phyloP scores from a whole-genome alignment of 1,140 invertebrate species.

The Pectinophora gossypiella region DNA sequence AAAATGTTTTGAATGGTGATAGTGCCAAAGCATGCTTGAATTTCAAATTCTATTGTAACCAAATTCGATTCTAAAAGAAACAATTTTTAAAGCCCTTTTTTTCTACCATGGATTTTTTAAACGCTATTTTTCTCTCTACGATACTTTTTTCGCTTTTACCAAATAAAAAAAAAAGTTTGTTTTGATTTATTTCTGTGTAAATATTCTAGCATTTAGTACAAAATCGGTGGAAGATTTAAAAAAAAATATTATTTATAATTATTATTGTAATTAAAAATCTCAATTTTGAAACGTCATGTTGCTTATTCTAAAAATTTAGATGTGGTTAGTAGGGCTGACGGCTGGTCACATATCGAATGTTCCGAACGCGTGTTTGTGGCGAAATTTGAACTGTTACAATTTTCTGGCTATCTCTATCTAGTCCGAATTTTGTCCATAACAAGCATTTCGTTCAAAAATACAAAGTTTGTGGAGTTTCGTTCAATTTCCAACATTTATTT shows the following conservation, averaged over 20 bases:
- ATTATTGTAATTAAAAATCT: slow-evolving; percentile 15
- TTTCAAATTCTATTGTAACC: slow-evolving; percentile 6
- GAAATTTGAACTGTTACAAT: too few species aligned
- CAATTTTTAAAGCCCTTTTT: slow-evolving; percentile 5
- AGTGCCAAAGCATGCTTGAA: slow-evolving; percentile 58
- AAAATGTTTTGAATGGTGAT: slow-evolving; percentile 37
- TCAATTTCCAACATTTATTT: too few species aligned
- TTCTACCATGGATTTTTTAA: slow-evolving; percentile 1
- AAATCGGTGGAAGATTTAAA: slow-evolving; percentile 63
- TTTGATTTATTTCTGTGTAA: slow-evolving; percentile 48
- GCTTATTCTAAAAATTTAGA: not conserved
- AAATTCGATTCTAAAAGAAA: not conserved
- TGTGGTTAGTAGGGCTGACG: slow-evolving; percentile 13
- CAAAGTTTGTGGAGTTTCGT: too few species aligned
- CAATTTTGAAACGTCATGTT: slow-evolving; percentile 8
- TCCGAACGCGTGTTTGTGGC: too few species aligned
- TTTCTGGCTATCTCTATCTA: too few species aligned
- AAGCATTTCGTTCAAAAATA: too few species aligned
- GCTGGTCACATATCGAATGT: slow-evolving; percentile 2
- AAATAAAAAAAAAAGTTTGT: slow-evolving; percentile 47
- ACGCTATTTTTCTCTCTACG: slow-evolving; percentile 20
- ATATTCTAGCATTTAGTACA: slow-evolving; percentile 67
- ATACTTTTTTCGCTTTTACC: slow-evolving; percentile 60
- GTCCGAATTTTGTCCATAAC: too few species aligned
- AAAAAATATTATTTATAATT: slow-evolving; percentile 40